Percentiles rank a stretch among this genome's conserved stretches.
Evolutionary conservation across 1,140 invertebrate species (phyloP).

Genomic region (roundworm (Caenorhabditis elegans)): DNA sequence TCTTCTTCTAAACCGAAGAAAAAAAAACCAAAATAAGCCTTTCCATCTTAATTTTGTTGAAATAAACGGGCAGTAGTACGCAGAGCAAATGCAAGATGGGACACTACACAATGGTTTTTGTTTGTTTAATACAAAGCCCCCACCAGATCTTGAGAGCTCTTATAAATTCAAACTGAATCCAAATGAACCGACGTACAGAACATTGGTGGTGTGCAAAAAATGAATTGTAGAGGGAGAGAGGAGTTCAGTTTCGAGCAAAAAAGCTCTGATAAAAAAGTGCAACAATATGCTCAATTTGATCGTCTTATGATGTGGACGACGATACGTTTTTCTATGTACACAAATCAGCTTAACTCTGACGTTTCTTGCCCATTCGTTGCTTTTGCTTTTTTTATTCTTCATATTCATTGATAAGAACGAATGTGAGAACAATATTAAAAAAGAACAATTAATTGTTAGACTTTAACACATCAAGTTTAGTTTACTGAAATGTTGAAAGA

Average conservation of each 20-base stretch:
- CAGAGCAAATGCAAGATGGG: constrained; percentile 9
- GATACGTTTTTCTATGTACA: neutral
- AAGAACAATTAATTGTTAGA: too few relatives aligned
- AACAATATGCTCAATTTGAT: neutral
- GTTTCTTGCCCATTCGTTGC: neutral
- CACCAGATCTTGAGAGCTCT: neutral
- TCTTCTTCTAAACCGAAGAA: too few relatives aligned
- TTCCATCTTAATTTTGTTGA: neutral
- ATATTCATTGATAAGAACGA: neutral
- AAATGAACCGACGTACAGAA: too few relatives aligned
- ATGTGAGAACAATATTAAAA: neutral
- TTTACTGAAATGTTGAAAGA: too few relatives aligned
- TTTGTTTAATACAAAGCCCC: constrained; percentile 27
- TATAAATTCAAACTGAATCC: constrained; percentile 4
- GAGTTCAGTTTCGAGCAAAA: too few relatives aligned
- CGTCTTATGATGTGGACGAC: constrained; percentile 14
- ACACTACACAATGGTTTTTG: constrained; percentile 29
- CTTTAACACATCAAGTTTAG: too few relatives aligned
- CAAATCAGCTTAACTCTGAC: constrained; percentile 21
- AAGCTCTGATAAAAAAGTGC: neutral
- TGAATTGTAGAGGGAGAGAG: too few relatives aligned
- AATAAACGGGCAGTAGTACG: constrained; percentile 1
- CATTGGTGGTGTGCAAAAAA: too few relatives aligned
- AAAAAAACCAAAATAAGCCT: neutral
- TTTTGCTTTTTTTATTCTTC: neutral